A percentile compares a stretch with the other conserved stretches of the same genome.
Conservation (phyloP, 1,140 invertebrate genomes). For the Drosophila asahinai region DNA sequence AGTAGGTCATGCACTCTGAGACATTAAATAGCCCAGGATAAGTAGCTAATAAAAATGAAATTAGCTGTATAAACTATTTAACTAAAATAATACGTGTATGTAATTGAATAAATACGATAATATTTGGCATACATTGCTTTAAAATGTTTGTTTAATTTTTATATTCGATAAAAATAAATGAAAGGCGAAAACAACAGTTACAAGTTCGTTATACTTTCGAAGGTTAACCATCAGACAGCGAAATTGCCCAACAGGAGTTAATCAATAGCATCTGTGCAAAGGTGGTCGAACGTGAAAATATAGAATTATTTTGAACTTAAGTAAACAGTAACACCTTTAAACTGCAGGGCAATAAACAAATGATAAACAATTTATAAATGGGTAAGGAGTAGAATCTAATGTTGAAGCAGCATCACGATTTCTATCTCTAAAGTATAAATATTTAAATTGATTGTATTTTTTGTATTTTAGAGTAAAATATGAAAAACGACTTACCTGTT, state of each 20-base stretch:
- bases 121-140: constrained; percentile 27
- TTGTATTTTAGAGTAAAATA: too few relatives aligned
- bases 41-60: constrained; percentile 31
- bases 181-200: background rate
- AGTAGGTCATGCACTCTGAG: constrained; percentile 18
- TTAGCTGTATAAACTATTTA: constrained; percentile 23
- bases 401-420: too few relatives aligned
- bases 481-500: too few relatives aligned
- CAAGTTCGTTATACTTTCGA: background rate
- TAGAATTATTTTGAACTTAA: background rate
- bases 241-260: too few relatives aligned
- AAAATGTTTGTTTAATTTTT: constrained; percentile 1
- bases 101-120: constrained; percentile 40
- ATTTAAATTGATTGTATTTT: too few relatives aligned
- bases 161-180: background rate
- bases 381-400: background rate
- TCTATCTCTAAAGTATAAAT: too few relatives aligned
- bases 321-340: background rate
- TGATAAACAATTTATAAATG: background rate
- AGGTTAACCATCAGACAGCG: background rate
- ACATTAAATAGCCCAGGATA: constrained; percentile 22
- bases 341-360: background rate
- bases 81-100: constrained; percentile 10
- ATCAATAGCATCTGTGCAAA: constrained; percentile 1
- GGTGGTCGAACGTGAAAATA: too few relatives aligned